A percentile compares a stretch with the other conserved stretches of the same genome.
Conservation (phyloP, 2,888 invertebrate species). For the Dinocampus coccinellae region DNA sequence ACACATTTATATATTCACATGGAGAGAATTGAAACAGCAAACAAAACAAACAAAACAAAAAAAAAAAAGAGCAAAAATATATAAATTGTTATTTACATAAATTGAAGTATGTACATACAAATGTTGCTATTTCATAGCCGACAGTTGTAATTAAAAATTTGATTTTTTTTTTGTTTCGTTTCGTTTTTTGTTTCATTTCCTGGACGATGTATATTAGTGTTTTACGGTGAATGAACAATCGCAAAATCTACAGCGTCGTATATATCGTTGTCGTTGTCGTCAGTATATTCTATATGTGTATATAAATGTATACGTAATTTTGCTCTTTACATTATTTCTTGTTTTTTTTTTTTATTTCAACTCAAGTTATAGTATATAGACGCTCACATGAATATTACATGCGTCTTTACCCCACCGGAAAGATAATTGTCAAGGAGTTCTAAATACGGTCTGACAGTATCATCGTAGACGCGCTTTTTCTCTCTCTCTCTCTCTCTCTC, state of each 20-base stretch:
- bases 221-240: conserved; percentile 69
- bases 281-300: conserved; percentile 18
- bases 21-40: neutral
- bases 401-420: conserved; percentile 68
- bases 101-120: neutral
- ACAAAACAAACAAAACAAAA: neutral
- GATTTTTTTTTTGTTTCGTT: conserved; percentile 1
- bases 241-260: conserved; percentile 59
- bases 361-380: conserved; percentile 18
- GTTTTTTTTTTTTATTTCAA: conserved; percentile 24
- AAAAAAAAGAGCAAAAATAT: neutral
- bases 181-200: conserved; percentile 1
- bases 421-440: conserved; percentile 68
- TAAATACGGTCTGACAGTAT: conserved; percentile 57
- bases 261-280: conserved; percentile 57
- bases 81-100: neutral
- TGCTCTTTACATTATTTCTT: conserved; percentile 9
- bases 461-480: conserved; percentile 9
- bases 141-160: neutral
- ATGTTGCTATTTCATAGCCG: neutral
- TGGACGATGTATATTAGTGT: conserved; percentile 52
- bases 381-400: conserved; percentile 67
- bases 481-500: too few species aligned
- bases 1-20: neutral
- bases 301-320: neutral